Evolutionary conservation across 2,797 vertebrate genomes (phyloP), one percentile per base, ranked within the genome.

Genomic region (Picus viridis): DNA sequence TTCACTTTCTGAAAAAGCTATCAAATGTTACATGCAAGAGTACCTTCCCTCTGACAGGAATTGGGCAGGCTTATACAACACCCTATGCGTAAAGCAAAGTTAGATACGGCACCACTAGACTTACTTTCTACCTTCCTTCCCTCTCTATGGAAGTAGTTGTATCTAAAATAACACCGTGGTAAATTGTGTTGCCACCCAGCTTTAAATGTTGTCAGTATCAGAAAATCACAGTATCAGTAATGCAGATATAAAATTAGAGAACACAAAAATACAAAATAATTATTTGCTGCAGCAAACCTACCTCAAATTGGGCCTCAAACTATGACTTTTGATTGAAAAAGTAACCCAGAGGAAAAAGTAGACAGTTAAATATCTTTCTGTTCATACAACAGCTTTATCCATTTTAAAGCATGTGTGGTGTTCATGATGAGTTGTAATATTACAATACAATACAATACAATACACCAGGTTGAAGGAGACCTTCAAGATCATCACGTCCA

Each of bases 1-100:
- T 43, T 16, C 87, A 86, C 58, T 80, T 83, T 53, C 67, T 85
- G 62, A 69, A 85, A 94, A 74, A 83, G 64, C 86, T 51, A 41
- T 79, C 54, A n/a, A n/a, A 47, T 47, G 19, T 71, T 80, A 17
- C 9, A 64, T 7, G 30, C 20, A 70, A 67, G 54, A 72, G 23
- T 9, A 8, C 58, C 81, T 74, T 77, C 43, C 20, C 65, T 85
- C 56, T 64, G 32, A 56, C 0, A 6, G 83, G 77, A 89, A 84
- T 43, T 43, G 43, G 56, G 43, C 63, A 72, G 56, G 51, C 22
- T 64, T 65, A 90, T 36, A 15, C 34, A 68, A 83, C 30, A 85
- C 9, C 29, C 36, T 53, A 20, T 0, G 1, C 2, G 2, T 32
- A 83, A 85, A 80, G 45, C 56, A 67, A n/a, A 10, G 58, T 24